Base-by-base conservation (phyloP, 64 coral and sea anemone species). In the Stichodactyla mertensii region DNA sequence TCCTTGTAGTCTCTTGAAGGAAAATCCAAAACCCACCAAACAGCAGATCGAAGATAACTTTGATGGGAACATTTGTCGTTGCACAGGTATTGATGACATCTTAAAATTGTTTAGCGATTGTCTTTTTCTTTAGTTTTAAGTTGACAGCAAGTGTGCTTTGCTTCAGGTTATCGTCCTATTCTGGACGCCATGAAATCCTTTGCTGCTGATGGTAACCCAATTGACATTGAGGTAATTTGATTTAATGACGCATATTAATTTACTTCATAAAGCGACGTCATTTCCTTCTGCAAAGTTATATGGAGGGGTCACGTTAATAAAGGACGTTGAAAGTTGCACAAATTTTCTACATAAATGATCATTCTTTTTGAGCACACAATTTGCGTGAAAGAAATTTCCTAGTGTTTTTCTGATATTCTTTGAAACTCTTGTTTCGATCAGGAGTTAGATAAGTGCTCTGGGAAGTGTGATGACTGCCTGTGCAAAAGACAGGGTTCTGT, bases 161-260 rank as follows among this genome's bases (percentile, higher is more conserved):
- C 24, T 84, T 78, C 56, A 98, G 95, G 95, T 55, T 98, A 91
- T 82, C 86, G 95, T 61, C 92, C 95, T 77, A 98, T 98, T 89
- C 83, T 98, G 61, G 95, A 98, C 91, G 92, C 95, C 22, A 98
- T 98, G 95, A 98, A 98, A 57, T 86, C 95, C 20, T 98, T 98
- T 89, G 95, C 89, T 71, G 87, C 74, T 61, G 87, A 88, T 66
- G 86, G 55, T 19, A 79, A 85, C 74, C 92, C 95, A 64, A 54
- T 98, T 52, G 95, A 96, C 54, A 96, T 96, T 77, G 94, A 96
- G 94, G 94, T 96, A 66, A 66, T 14, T 6, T 66, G 57, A 86
- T 8, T n/a, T 9, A 55, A 23, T 23, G 36, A 81, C 22, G 28
- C 28, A 7, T 15, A 7, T 51, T 20, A n/a, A 31, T 31, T 31